phyloP scores from a whole-genome alignment of 2,797 vertebrate genomes.

The Manis pentadactyla region DNA sequence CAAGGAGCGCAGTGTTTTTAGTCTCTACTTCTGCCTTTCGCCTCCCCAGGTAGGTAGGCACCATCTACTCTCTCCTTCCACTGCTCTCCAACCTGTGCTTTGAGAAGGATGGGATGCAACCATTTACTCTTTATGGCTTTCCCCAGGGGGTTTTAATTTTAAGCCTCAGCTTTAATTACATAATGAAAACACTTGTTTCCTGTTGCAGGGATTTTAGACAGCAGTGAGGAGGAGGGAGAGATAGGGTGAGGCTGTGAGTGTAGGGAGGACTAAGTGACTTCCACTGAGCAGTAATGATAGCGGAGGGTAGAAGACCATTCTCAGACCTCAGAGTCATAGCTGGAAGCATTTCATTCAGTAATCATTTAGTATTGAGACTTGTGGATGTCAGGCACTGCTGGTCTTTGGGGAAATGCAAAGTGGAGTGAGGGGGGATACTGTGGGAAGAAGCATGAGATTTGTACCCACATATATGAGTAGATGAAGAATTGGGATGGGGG shows the following conservation, averaged over 20 bases:
- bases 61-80: neutral
- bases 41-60: neutral
- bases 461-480: neutral
- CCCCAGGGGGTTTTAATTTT: neutral
- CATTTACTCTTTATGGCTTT: neutral
- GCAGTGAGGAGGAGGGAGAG: conserved; percentile 27
- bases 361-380: neutral
- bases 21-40: neutral
- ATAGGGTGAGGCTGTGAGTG: neutral
- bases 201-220: conserved; percentile 25
- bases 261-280: conserved; percentile 34
- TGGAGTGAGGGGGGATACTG: neutral
- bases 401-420: neutral
- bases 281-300: conserved; percentile 26
- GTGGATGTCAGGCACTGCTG: neutral
- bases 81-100: neutral
- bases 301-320: conserved; percentile 30
- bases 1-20: neutral
- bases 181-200: conserved; percentile 49
- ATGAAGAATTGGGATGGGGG: neutral
- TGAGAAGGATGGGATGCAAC: neutral
- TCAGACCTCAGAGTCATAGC: neutral
- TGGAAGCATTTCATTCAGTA: conserved; percentile 32
- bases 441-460: neutral
- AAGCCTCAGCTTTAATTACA: conserved; percentile 23